Base-by-base conservation (phyloP, 2,113 vertebrate genomes). In the Seriola rivoliana region DNA sequence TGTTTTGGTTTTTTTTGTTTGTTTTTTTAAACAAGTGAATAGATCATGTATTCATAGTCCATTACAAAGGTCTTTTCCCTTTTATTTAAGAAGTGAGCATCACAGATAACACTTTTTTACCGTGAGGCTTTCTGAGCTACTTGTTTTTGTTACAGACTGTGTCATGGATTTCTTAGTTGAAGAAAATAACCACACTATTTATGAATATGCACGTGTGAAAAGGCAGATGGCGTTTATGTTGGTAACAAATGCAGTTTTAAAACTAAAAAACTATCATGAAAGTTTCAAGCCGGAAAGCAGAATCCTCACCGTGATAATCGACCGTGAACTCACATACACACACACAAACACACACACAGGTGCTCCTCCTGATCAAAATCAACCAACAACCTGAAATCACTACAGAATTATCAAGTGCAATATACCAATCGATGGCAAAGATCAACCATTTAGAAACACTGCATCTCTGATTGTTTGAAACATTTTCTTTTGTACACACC, bases 351-450 rank as follows among this genome's bases (percentile, higher is more conserved):
- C 52, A 44, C 50, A 46, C 12, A 36, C 71, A 67, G 64, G 64
- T 82, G 71, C 82, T 82, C 29, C 44, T 79, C 48, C 21, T 29
- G 62, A 80, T 77, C 65, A 62, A 74, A 82, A 54, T 16, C 16
- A 34, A 65, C 58, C 70, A 57, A 58, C 71, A 10, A 66, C 66
- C 70, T 81, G 82, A 81, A 88, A 78, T 90, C 89, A 89, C 88
- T 89, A 91, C 89, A 86, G 72, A 81, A 75, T 66, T 82, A 70
- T 89, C 80, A 86, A 92, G 94, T 95, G 95, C 95, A 95, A 95
- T 95, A 95, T 92, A 90, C 63, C 44, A 81, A 81, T 42, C 36
- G 17, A 81, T 60, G 58, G 78, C 76, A 71, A 78, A 59, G 85
- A 87, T 84, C 82, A 82, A 87, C 84, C 7, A 55, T 79, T 62